Conservation (phyloP, 1,140 invertebrate genomes). For the Leguminivora glycinivorella region DNA sequence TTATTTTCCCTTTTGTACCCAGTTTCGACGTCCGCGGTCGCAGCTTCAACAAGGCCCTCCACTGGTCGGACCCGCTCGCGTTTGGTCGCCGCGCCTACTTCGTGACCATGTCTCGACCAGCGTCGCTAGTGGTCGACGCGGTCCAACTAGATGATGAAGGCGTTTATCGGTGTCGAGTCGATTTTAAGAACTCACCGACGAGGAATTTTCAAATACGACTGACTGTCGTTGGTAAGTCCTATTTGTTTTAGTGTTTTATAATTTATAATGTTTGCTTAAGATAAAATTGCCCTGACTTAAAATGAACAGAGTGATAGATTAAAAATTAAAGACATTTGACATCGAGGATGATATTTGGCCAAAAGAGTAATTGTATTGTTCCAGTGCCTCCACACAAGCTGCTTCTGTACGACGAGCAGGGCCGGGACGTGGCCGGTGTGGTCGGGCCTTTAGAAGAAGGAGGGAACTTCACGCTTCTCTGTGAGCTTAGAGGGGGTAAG, state of each 20-base stretch:
- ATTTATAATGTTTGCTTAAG: too few relatives aligned
- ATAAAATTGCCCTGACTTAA: too few relatives aligned
- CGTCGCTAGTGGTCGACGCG: slow-evolving; percentile 87
- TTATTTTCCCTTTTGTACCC: slow-evolving; percentile 39
- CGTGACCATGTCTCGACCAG: slow-evolving; percentile 85
- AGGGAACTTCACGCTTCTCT: slow-evolving; percentile 88
- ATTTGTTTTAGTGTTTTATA: too few relatives aligned
- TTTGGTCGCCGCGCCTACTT: slow-evolving; percentile 90
- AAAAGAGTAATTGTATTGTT: slow-evolving; percentile 7
- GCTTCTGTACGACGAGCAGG: slow-evolving; percentile 89
- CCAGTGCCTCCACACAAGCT: slow-evolving; percentile 92
- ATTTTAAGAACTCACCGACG: slow-evolving; percentile 94
- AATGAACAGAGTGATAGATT: too few relatives aligned
- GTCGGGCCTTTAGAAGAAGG: slow-evolving; percentile 92
- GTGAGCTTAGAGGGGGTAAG: slow-evolving; percentile 94
- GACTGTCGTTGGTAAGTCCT: slow-evolving; percentile 91
- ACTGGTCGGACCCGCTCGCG: slow-evolving; percentile 87
- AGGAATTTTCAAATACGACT: slow-evolving; percentile 93
- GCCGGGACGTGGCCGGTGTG: slow-evolving; percentile 84
- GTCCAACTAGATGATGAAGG: slow-evolving; percentile 91
- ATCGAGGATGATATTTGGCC: too few relatives aligned
- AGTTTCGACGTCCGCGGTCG: slow-evolving; percentile 91
- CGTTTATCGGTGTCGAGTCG: slow-evolving; percentile 91
- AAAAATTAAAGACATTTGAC: too few relatives aligned
- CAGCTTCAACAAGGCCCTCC: slow-evolving; percentile 86